phyloP scores from a whole-genome alignment of 1,140 invertebrate species.

The Drosophila busckii region DNA sequence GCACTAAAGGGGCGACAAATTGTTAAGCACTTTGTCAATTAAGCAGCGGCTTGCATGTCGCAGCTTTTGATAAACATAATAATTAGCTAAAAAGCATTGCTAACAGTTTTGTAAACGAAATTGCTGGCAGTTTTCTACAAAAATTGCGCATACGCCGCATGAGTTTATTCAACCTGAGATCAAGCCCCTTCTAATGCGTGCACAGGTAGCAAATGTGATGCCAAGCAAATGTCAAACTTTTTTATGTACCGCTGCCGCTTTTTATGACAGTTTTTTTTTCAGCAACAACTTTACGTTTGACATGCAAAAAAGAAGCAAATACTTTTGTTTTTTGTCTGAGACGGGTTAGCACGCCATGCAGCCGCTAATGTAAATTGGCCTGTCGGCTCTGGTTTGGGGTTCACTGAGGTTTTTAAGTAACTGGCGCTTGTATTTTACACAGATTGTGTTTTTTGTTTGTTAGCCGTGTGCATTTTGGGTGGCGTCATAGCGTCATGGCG shows the following conservation, averaged over 20 bases:
- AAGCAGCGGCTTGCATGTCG: conserved; percentile 48
- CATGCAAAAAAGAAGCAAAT: conserved; percentile 62
- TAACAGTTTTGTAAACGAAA: conserved; percentile 6
- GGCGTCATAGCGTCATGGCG: conserved; percentile 52
- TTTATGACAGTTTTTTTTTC: conserved; percentile 35
- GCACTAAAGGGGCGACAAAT: conserved; percentile 50
- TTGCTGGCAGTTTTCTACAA: too few relatives aligned
- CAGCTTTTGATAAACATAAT: conserved; percentile 6
- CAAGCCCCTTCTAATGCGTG: background rate
- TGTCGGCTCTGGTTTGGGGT: conserved; percentile 30
- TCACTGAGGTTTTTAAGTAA: conserved; percentile 25
- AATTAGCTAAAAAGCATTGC: too few relatives aligned
- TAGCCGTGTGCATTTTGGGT: conserved; percentile 32
- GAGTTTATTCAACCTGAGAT: conserved; percentile 5
- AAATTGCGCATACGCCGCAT: background rate
- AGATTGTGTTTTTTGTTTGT: background rate
- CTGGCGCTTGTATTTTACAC: conserved; percentile 30
- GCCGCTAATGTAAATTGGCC: conserved; percentile 52
- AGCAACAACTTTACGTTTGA: conserved; percentile 24
- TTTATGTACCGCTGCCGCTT: conserved; percentile 11
- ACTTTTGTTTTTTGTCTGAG: conserved; percentile 18
- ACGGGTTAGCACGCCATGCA: conserved; percentile 20
- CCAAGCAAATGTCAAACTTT: conserved; percentile 18
- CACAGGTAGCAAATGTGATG: conserved; percentile 18
- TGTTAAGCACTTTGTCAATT: conserved; percentile 42